Conservation (phyloP, 2,797 vertebrate species). For the Melanotaenia pygmaea region DNA sequence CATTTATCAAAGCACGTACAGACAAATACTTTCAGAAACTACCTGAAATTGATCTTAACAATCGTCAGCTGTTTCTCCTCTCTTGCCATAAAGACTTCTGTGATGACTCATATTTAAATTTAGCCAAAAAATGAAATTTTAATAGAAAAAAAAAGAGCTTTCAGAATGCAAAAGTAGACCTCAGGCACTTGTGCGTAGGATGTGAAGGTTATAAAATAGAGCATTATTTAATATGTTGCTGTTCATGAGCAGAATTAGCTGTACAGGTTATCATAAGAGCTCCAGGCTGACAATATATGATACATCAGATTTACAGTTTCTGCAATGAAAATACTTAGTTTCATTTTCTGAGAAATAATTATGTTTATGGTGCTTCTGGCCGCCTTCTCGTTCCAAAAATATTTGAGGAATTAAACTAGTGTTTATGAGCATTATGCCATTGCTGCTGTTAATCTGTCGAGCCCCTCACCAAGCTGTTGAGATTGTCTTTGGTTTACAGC, state of each 20-base stretch:
- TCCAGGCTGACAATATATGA: background rate
- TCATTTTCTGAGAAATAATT: background rate
- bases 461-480: constrained; percentile 32
- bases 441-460: constrained; percentile 46
- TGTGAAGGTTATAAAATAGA: constrained; percentile 10
- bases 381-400: background rate
- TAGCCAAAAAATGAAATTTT: background rate
- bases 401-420: constrained; percentile 33
- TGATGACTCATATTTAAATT: constrained; percentile 10
- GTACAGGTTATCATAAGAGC: background rate
- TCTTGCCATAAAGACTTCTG: background rate
- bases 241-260: constrained; percentile 1
- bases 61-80: constrained; percentile 11
- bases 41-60: constrained; percentile 28
- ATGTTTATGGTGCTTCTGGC: background rate
- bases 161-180: background rate
- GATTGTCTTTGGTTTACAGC: constrained; percentile 50
- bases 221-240: constrained; percentile 1
- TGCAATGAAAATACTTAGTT: background rate
- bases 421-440: constrained; percentile 39
- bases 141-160: constrained; percentile 7
- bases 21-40: constrained; percentile 48
- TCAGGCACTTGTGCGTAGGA: constrained; percentile 2
- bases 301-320: constrained; percentile 9
- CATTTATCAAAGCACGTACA: constrained; percentile 65